Conservation (phyloP, 1,140 invertebrate species). For the Bombyx mandarina region DNA sequence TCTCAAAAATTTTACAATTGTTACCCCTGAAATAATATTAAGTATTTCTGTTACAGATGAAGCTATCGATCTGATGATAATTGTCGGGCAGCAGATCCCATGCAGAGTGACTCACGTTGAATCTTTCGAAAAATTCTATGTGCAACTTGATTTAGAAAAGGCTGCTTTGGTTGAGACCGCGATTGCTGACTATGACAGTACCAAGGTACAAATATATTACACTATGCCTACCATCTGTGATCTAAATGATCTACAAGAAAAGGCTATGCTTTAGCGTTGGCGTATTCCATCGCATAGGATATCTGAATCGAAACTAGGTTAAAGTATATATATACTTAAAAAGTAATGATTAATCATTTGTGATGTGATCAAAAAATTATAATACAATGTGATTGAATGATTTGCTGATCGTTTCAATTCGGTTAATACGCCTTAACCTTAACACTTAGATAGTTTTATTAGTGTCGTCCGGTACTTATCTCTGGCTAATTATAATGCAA, state of each 20-base stretch:
- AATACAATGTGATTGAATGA: background rate
- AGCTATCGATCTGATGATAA: constrained; percentile 55
- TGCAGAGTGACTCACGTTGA: constrained; percentile 50
- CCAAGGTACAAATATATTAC: constrained; percentile 25
- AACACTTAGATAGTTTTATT: too few relatives aligned
- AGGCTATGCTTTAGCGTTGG: too few relatives aligned
- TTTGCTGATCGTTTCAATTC: background rate
- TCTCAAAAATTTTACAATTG: too few relatives aligned
- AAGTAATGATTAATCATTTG: too few relatives aligned
- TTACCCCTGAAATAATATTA: too few relatives aligned
- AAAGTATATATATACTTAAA: too few relatives aligned
- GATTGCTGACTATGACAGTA: constrained; percentile 37
- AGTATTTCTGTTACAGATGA: constrained; percentile 40
- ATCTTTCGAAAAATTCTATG: constrained; percentile 49
- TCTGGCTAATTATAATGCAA: too few relatives aligned
- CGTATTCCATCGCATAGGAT: too few relatives aligned
- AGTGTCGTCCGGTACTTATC: too few relatives aligned
- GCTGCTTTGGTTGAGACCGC: constrained; percentile 43
- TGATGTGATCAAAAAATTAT: background rate
- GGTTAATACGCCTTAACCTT: too few relatives aligned
- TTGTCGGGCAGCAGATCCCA: constrained; percentile 52
- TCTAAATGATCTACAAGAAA: constrained; percentile 1
- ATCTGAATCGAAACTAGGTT: too few relatives aligned
- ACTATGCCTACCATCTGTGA: background rate
- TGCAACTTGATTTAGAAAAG: constrained; percentile 54